Percentiles rank a stretch among this genome's conserved stretches.
Evolutionary conservation across 2,888 invertebrate species (phyloP).

Genomic region (Dryobota labecula): DNA sequence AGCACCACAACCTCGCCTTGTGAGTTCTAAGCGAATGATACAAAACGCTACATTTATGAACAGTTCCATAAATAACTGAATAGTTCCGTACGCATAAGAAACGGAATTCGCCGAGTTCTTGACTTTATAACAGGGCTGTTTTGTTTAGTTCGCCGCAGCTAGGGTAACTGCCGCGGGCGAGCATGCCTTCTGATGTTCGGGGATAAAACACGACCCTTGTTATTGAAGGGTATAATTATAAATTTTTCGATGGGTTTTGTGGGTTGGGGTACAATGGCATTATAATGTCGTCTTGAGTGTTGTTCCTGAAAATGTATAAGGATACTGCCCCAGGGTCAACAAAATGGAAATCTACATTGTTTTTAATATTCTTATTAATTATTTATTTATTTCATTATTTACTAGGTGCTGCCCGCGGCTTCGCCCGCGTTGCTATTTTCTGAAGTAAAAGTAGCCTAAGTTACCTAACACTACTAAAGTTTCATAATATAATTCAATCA

Average conservation of each 20-base stretch:
- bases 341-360: too few relatives aligned
- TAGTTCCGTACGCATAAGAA: conserved; percentile 70
- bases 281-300: conserved; percentile 4
- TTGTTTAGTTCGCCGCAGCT: conserved; percentile 65
- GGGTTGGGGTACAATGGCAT: too few relatives aligned
- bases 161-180: conserved; percentile 60
- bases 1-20: conserved; percentile 23
- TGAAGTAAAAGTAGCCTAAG: too few relatives aligned
- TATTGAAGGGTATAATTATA: conserved; percentile 32
- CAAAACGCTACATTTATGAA: conserved; percentile 56
- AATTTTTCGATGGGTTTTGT: conserved; percentile 26
- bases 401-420: too few relatives aligned
- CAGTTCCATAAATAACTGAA: conserved; percentile 69
- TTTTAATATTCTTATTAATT: too few relatives aligned
- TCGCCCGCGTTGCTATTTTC: too few relatives aligned
- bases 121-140: conserved; percentile 69
- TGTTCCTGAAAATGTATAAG: neutral
- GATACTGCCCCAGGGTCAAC: neutral
- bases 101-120: conserved; percentile 62
- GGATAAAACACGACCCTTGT: conserved; percentile 62
- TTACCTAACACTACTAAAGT: too few relatives aligned
- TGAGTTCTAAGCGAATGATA: conserved; percentile 35
- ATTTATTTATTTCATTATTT: too few relatives aligned
- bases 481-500: too few relatives aligned
- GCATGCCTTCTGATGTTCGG: conserved; percentile 55